Evolutionary conservation across 2,888 invertebrate genomes (phyloP), one percentile per base, ranked within the genome.

Genomic region (Hypomecis atomaria): DNA sequence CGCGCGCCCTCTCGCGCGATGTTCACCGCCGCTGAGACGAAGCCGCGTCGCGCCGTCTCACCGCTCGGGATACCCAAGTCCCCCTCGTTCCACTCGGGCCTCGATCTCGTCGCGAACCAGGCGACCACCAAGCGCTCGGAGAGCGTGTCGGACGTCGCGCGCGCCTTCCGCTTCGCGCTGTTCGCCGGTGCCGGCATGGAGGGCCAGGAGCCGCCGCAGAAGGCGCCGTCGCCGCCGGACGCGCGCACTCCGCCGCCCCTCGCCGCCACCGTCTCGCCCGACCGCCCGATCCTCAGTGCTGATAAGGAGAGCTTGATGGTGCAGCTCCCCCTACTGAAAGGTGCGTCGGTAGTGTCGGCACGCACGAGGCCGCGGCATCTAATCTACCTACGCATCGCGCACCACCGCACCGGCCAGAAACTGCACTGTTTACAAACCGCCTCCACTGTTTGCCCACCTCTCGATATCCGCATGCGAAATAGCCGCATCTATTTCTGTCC

Each of bases 81-180:
- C 79, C 97, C 97, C 73, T 97, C 97, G 84, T 97, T 97, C 90
- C 97, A 97, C 89, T 96, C 96, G 89, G 97, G 97, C 64, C 94
- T 97, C 75, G 97, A 97, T 86, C 94, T 96, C 80, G 96, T 96
- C 78, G 96, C 96, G 67, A 95, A 94, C 75, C 94, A 94, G 76
- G 77, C 85, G 72, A 74, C 82, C 88, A 78, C 88, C 85, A 87
- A 93, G 85, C 89, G 90, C 67, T 86, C 89, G 65, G 89, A 89
- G 82, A 90, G 89, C 75, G 90, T 90, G 59, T 87, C 92, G 66
- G 91, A 91, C 89, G 89, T 92, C 63, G 91, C 93, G 68, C 86
- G 92, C 71, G 92, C 93, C 71, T 93, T 93, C 75, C 89, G 93
- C 47, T 89, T 93, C 78, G 92, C 91, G 68, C 82, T 90, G 74